phyloP scores from a whole-genome alignment of 2,113 vertebrate species.

The Cyprinodon variegatus region DNA sequence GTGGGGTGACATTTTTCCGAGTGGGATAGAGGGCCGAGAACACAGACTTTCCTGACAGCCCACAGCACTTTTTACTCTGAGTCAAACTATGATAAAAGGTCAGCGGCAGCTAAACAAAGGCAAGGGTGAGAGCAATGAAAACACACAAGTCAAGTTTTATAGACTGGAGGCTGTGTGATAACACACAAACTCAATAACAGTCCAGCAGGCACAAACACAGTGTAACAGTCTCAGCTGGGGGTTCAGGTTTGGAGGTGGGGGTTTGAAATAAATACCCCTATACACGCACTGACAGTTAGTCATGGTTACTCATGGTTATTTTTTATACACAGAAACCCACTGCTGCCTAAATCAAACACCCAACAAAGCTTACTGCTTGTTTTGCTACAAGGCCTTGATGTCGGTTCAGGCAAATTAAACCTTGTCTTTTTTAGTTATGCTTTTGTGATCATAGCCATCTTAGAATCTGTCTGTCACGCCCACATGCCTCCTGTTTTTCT shows the following conservation, averaged over 20 bases:
- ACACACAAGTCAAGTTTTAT: conserved; percentile 30
- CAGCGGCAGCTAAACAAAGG: conserved; percentile 59
- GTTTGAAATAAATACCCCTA: conserved; percentile 1
- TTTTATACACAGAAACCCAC: conserved; percentile 7
- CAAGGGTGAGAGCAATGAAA: conserved; percentile 57
- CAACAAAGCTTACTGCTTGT: background rate
- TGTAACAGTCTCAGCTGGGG: background rate
- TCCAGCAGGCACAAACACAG: conserved; percentile 54
- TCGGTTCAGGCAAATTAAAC: conserved; percentile 31
- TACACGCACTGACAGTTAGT: conserved; percentile 14
- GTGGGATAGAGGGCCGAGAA: conserved; percentile 35
- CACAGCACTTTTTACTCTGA: conserved; percentile 49
- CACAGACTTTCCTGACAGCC: conserved; percentile 54
- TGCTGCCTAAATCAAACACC: conserved; percentile 17
- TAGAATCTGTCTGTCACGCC: conserved; percentile 1
- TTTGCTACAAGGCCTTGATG: conserved; percentile 23
- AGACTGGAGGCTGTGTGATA: conserved; percentile 58
- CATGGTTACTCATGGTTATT: conserved; percentile 18
- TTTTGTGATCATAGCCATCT: background rate
- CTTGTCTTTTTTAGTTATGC: background rate
- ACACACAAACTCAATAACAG: conserved; percentile 63
- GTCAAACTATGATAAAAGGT: conserved; percentile 67
- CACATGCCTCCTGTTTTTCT: background rate
- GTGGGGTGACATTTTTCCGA: conserved; percentile 53
- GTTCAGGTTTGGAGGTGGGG: background rate